These are phyloP conservation scores for Python bivittatus DNA, from an alignment of 2,113 vertebrate species.

Conservation along the genomic window DNA sequence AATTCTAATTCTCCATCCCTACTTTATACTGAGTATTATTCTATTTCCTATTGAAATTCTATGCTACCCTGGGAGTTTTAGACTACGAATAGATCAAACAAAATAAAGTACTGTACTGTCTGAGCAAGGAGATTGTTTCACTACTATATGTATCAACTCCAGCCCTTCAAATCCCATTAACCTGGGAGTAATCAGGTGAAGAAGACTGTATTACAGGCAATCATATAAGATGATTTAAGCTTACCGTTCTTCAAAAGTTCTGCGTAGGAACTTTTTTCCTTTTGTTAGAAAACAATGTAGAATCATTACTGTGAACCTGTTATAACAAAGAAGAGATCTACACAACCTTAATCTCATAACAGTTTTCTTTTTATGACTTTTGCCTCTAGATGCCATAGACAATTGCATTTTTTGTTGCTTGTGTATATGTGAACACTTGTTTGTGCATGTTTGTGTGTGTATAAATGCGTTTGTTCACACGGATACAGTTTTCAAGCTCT, in stretches of 20 bases:
- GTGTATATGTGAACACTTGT: constrained; percentile 59
- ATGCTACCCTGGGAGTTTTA: background rate
- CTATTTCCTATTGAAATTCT: background rate
- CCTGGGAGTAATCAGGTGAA: background rate
- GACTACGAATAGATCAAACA: background rate
- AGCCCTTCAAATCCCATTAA: background rate
- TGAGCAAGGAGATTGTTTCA: background rate
- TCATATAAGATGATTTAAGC: background rate
- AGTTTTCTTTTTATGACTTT: constrained; percentile 51
- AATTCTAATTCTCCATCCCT: background rate
- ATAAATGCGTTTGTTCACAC: background rate
- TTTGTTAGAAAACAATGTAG: background rate
- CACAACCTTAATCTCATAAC: background rate
- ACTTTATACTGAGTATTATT: background rate
- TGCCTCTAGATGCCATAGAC: constrained; percentile 49
- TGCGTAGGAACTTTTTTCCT: background rate
- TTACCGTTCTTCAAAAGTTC: background rate
- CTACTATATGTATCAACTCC: background rate
- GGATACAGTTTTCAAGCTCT: constrained; percentile 22
- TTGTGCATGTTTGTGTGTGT: background rate
- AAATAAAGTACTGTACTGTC: background rate
- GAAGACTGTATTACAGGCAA: background rate
- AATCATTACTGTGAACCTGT: background rate
- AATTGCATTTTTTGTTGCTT: constrained; percentile 56
- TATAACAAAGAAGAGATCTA: background rate